Evolutionary conservation across 2,797 vertebrate species (phyloP), one percentile per base, ranked within the genome.

Genomic region (Rousettus madagascariensis): DNA sequence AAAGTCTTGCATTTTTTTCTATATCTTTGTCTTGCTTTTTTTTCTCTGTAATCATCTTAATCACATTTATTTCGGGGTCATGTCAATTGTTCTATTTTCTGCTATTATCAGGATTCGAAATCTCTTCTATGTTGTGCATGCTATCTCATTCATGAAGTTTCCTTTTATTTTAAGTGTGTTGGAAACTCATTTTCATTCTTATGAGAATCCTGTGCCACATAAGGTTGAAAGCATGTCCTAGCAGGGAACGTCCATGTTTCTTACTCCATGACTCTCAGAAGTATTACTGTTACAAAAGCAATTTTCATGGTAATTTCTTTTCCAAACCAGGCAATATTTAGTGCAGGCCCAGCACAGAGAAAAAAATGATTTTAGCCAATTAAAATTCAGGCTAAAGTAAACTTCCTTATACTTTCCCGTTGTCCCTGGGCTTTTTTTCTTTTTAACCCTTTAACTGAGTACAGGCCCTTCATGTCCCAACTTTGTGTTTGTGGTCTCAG

Each of bases 241-340:
- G 93, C 43, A 87, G 51, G 43, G 26, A 79, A 86, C 51, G 59
- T 65, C 86, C 78, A 51, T 79, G 24, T 80, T 69, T 86, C 88
- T 75, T 93, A 69, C 46, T 83, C 57, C 20, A 65, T 63, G 43
- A 79, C n/a, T 86, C 41, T 95, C 53, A 84, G 57, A 57, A 85
- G 30, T 83, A 74, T 86, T 82, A 88, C 1, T 57, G 55, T 77
- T 94, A 59, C 30, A 91, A 96, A 51, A 93, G 49, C 57, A 91
- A 83, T 86, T 97, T 97, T 84, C 89, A 93, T 55, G 17, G n/a
- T 61, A 66, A 74, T 93, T 93, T 90, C 38, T 96, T 26, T 71
- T 92, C 83, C 83, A 93, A 96, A 86, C 17, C 38, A 94, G 78
- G 78, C 49, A 91, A 83, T 83, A 38, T 80, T 87, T 95, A 53